Conservation (phyloP, 2,888 invertebrate genomes). For the Thera britannica region DNA sequence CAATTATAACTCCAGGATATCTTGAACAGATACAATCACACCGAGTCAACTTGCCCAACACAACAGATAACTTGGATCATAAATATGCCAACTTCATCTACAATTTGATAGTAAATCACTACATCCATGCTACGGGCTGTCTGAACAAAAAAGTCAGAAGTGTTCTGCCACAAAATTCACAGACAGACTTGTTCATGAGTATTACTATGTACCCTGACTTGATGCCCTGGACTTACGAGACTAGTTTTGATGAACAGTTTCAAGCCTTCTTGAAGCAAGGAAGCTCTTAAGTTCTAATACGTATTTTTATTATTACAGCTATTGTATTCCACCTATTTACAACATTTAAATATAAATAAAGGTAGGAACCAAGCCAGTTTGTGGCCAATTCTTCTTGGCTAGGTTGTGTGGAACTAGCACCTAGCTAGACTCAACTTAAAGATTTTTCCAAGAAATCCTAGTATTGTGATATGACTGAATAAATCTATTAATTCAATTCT, state of each 20-base stretch:
- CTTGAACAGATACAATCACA: slow-evolving; percentile 74
- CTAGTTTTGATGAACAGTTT: slow-evolving; percentile 75
- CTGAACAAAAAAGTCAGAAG: slow-evolving; percentile 79
- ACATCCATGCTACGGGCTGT: slow-evolving; percentile 77
- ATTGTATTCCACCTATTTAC: slow-evolving; percentile 17
- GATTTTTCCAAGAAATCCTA: too few relatives aligned
- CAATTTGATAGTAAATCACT: slow-evolving; percentile 75
- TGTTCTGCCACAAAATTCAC: slow-evolving; percentile 70
- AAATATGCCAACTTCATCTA: slow-evolving; percentile 80
- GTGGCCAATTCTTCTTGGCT: too few relatives aligned
- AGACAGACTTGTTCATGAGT: slow-evolving; percentile 60
- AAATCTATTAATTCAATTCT: too few relatives aligned
- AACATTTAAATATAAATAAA: neutral
- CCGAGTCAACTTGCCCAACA: slow-evolving; percentile 61
- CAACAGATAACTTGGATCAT: slow-evolving; percentile 75
- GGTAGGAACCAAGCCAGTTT: too few relatives aligned
- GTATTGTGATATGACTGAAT: too few relatives aligned
- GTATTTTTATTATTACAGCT: slow-evolving; percentile 2
- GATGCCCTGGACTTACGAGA: slow-evolving; percentile 78
- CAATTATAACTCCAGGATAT: slow-evolving; percentile 82
- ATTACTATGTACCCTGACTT: slow-evolving; percentile 77
- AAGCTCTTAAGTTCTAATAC: slow-evolving; percentile 4
- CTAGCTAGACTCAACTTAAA: too few relatives aligned
- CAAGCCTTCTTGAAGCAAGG: slow-evolving; percentile 66
- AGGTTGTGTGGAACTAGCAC: too few relatives aligned